phyloP scores from a whole-genome alignment of 2,888 invertebrate genomes.

The Cerastis leucographa region DNA sequence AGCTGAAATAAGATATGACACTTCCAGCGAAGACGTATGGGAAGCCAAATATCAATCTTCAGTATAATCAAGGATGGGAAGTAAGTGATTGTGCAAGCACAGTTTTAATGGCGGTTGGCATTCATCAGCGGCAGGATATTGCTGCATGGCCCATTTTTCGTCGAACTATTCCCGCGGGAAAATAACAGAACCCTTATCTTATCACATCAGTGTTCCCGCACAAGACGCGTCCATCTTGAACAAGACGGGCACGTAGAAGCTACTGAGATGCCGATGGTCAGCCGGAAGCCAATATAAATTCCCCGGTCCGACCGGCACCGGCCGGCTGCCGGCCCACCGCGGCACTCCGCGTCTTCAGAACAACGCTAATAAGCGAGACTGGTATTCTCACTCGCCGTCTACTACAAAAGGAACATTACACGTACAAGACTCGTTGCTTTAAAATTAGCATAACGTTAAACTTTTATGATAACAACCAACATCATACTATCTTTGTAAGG shows the following conservation, averaged over 20 bases:
- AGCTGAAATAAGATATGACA: too few species aligned
- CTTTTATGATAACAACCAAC: conserved; percentile 24
- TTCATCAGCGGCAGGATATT: background rate
- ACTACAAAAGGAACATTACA: conserved; percentile 12
- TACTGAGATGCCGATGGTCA: conserved; percentile 35
- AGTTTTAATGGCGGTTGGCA: too few species aligned
- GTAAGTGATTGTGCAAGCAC: too few species aligned
- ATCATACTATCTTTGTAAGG: background rate
- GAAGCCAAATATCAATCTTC: too few species aligned
- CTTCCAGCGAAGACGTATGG: too few species aligned
- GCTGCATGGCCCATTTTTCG: background rate
- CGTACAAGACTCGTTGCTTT: conserved; percentile 15
- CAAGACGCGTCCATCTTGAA: conserved; percentile 1
- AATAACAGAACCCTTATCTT: background rate
- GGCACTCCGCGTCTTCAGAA: conserved; percentile 1
- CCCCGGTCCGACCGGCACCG: background rate
- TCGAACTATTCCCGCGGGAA: background rate
- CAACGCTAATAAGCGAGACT: conserved; percentile 32
- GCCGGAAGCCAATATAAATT: conserved; percentile 49
- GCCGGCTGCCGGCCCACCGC: too few species aligned
- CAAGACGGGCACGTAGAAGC: conserved; percentile 3
- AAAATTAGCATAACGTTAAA: conserved; percentile 41
- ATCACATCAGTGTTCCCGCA: background rate
- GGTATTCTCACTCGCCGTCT: conserved; percentile 17
- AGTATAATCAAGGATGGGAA: too few species aligned